phyloP scores from a whole-genome alignment of 2,888 invertebrate genomes.

The Ormyrus labotus region DNA sequence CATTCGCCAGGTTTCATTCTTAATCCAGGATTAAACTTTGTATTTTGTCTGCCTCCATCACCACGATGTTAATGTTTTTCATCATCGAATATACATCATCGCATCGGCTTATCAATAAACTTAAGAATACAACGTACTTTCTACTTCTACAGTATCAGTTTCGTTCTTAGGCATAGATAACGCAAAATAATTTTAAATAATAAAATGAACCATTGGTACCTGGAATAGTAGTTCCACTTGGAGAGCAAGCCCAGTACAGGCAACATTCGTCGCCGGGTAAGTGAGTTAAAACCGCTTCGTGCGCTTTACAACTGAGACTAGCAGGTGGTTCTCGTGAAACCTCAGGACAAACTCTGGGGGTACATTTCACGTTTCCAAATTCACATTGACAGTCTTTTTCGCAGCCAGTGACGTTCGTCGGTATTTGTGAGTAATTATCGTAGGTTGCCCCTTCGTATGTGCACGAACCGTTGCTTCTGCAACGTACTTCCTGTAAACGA shows the following conservation, averaged over 20 bases:
- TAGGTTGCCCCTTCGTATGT: constrained; percentile 81
- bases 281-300: constrained; percentile 81
- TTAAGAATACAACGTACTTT: constrained; percentile 20
- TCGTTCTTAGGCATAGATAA: constrained; percentile 1
- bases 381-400: constrained; percentile 92
- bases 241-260: constrained; percentile 83
- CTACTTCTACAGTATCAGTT: constrained; percentile 19
- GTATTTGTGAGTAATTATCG: constrained; percentile 89
- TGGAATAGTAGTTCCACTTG: background rate
- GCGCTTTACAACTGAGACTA: constrained; percentile 83
- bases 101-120: background rate
- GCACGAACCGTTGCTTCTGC: constrained; percentile 90
- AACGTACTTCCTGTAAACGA: constrained; percentile 81
- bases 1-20: background rate
- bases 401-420: constrained; percentile 88
- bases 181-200: background rate
- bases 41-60: constrained; percentile 23
- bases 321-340: constrained; percentile 87
- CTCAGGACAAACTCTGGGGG: constrained; percentile 85
- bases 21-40: background rate
- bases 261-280: constrained; percentile 89
- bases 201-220: background rate
- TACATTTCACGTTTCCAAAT: constrained; percentile 90
- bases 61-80: constrained; percentile 37
- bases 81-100: constrained; percentile 9